Percentiles rank a stretch among this genome's conserved stretches.
These are phyloP conservation scores for Mormoops blainvillei DNA, from an alignment of 2,113 vertebrate genomes.

Conservation along the genomic window DNA sequence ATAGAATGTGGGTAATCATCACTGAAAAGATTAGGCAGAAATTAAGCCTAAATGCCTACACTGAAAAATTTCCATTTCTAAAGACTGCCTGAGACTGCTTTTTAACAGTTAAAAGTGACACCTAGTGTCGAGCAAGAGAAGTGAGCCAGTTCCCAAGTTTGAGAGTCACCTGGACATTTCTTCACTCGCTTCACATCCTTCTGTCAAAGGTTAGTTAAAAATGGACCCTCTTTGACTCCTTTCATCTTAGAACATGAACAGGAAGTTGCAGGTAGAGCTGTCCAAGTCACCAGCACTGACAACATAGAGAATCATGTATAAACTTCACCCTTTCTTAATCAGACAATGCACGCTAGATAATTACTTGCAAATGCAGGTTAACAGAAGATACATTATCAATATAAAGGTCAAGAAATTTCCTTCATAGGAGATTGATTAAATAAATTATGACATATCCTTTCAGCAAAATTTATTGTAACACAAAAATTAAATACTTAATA, in stretches of 20 bases:
- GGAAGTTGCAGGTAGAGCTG: neutral
- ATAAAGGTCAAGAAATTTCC: neutral
- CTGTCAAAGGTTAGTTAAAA: neutral
- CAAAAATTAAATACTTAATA: neutral
- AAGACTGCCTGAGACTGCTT: neutral
- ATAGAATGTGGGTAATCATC: neutral
- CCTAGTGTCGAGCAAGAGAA: neutral
- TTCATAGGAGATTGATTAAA: neutral
- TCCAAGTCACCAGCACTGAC: neutral
- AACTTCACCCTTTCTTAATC: neutral
- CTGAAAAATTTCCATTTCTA: neutral
- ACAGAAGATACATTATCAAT: neutral
- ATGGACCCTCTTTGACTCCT: neutral
- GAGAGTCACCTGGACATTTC: fast-evolving
- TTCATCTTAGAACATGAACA: neutral
- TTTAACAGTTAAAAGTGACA: conserved; percentile 18
- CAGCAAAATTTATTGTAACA: neutral
- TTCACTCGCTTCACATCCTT: neutral
- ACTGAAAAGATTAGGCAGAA: neutral
- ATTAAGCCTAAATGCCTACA: neutral
- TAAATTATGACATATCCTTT: neutral
- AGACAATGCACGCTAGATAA: neutral
- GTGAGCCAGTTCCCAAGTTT: neutral
- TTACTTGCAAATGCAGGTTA: neutral
- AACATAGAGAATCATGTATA: neutral